Conservation (phyloP, 2,113 vertebrate genomes). For the Corythornis cristatus region DNA sequence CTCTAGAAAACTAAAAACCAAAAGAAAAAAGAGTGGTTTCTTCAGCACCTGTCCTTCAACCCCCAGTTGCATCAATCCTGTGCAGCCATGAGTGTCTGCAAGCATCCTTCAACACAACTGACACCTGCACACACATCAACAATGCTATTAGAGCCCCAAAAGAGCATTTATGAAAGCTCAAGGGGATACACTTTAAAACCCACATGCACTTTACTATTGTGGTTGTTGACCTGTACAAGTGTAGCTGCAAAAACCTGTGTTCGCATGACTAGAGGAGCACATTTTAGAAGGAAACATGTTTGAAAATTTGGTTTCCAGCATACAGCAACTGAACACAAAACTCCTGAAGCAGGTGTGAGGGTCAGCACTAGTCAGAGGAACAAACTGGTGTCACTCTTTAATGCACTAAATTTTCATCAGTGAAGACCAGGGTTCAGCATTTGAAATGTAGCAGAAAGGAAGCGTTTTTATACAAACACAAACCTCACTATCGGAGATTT, state of each 20-base stretch:
- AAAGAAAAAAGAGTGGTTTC: neutral
- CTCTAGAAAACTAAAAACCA: neutral
- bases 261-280: neutral
- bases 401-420: neutral
- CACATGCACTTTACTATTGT: slow-evolving; percentile 1
- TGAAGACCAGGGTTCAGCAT: neutral
- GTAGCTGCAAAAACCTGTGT: slow-evolving; percentile 42
- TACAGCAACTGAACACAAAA: neutral
- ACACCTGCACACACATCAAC: slow-evolving; percentile 46
- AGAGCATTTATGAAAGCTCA: slow-evolving; percentile 45
- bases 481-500: no score
- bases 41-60: slow-evolving; percentile 40
- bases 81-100: neutral
- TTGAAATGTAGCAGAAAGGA: neutral
- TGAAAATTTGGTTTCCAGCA: neutral
- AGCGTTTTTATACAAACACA: no score
- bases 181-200: slow-evolving; percentile 51
- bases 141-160: slow-evolving; percentile 10
- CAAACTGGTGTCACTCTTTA: neutral
- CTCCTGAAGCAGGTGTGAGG: neutral
- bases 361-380: neutral
- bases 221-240: slow-evolving; percentile 47
- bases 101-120: slow-evolving; percentile 17
- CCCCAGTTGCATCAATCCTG: slow-evolving; percentile 7
- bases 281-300: neutral